Base-by-base conservation (phyloP, 2,113 vertebrate species). In the Camelus dromedarius region DNA sequence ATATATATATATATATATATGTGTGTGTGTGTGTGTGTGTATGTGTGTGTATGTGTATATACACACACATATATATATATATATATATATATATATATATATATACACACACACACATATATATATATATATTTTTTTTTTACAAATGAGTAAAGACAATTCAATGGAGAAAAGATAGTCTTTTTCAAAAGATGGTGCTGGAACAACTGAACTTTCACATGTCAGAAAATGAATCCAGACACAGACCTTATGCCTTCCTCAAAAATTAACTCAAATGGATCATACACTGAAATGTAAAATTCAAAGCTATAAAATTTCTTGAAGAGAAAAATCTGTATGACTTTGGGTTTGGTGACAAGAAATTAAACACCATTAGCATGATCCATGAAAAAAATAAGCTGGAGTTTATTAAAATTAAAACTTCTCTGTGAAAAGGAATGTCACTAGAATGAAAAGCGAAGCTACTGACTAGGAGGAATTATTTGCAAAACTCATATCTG, bases 231-330 rank as follows among this genome's bases (percentile, higher is more conserved):
- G 11, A 82, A 81, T 77, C 9, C 24, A 76, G 60, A 19, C 30
- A 86, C 52, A 93, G 30, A 56, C 22, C 42, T 83, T 9, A 79
- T 5, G 19, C 62, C 38, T 84, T 75, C 58, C 92, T 93, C 15
- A 80, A 92, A 91, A 80, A 90, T 86, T 73, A 93, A 62, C 6
- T 42, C n/a, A 72, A 93, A 60, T 60, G 67, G 56, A 70, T 76
- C 69, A 52, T 35, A 69, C 13, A 89, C 7, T 20, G 70, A 81
- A 90, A 76, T 56, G 9, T 67, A 86, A 86, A 90, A 58, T 35
- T 52, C 28, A 83, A 93, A 79, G 56, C 32, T 73, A 66, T 60
- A 52, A 82, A 79, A 70, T 82, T 66, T 73, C 28, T 72, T 90
- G 8, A 91, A 90, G 56, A 80, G 42, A 85, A 66, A 93, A 82